phyloP scores from a whole-genome alignment of 2,797 vertebrate genomes.

The Steatocranus sp. region DNA sequence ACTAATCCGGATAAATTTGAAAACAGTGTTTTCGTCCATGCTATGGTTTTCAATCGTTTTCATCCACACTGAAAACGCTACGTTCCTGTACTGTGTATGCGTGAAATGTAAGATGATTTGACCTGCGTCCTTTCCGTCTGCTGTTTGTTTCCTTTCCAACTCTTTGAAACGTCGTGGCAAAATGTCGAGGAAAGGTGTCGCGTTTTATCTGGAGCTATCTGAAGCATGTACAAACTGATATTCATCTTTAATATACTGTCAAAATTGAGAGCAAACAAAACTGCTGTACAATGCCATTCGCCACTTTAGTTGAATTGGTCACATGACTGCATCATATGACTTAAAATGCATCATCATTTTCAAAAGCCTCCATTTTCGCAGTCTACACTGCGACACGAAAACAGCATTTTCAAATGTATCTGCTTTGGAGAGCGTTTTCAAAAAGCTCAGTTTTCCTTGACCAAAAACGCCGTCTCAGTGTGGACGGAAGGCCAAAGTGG shows the following conservation, averaged over 20 bases:
- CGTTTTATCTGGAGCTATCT: neutral
- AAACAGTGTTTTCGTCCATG: neutral
- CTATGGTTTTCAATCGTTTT: neutral
- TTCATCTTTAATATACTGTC: neutral
- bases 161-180: neutral
- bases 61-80: neutral
- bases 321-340: neutral
- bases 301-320: neutral
- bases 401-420: neutral
- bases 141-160: no score
- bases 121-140: accelerated
- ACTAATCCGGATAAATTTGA: accelerated
- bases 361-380: accelerated
- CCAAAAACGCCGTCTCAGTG: accelerated
- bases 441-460: neutral
- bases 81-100: neutral
- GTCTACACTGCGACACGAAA: neutral
- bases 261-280: neutral
- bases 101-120: neutral
- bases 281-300: neutral
- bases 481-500: accelerated
- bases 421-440: neutral
- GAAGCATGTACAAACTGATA: neutral
- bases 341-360: neutral
- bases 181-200: neutral